Evolutionary conservation across 2,113 vertebrate species (phyloP), one percentile per base, ranked within the genome.

Genomic region (Callaeas wilsoni): DNA sequence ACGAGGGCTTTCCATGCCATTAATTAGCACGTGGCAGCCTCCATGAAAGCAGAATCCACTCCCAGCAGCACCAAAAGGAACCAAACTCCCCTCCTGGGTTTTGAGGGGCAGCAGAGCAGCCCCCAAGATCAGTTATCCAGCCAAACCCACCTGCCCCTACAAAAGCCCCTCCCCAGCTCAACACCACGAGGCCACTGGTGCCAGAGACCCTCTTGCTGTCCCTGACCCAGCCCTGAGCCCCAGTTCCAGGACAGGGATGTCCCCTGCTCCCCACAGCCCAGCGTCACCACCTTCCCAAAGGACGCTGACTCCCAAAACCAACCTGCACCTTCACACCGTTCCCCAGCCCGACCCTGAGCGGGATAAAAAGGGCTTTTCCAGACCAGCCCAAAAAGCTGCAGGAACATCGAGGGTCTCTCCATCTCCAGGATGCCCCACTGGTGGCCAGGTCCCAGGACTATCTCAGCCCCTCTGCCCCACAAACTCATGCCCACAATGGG

Each of bases 331-430:
- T 32, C 53, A 13, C 39, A 25, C 25, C 77, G 6, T 0, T 29
- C 6, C 35, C 50, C 22, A 59, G 65, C 7, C 7, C 0, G 32
- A 8, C 39, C 9, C 49, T 1, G 19, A n/a, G 82, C 42, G 64
- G 68, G 39, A 76, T 2, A 2, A 47, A 68, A 75, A 60, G 20
- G 9, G 21, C 53, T 47, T 60, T 26, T 12, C 69, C 47, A n/a
- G 27, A 4, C 7, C 57, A 27, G 49, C 62, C 53, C 53, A 6
- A 25, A 60, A 6, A 30, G 20, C 78, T 68, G 46, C 70, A 23
- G 13, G 6, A 29, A 9, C 1, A 4, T 1, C 57, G 14, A 0
- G 0, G 2, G 29, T 17, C 27, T 10, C 46, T 21, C 69, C 30
- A 12, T 2, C 7, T 18, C 53, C 4, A 0, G 25, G 57, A 13